Evolutionary conservation across 2,888 invertebrate species (phyloP), one percentile per base, ranked within the genome.

Genomic region (Tricholauxania praeusta): DNA sequence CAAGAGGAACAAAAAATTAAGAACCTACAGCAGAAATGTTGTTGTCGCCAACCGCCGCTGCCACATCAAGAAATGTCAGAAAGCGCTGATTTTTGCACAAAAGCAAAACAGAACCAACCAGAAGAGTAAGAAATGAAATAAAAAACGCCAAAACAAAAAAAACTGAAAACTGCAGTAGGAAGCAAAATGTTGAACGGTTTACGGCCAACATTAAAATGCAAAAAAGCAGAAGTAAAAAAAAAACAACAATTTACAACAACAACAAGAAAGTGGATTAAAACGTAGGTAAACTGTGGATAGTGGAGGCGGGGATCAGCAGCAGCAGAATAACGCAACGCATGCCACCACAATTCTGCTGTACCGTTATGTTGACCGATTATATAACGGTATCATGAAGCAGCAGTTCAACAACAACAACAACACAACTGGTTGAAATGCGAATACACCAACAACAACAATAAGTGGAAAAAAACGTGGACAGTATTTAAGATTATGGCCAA

Each of bases 281-380:
- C 19, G 48, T 12, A 12, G 64, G 17, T 22, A 12, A 17, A 64
- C 12, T 1, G n/a, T 10, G 19, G n/a, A 48, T 14, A 4, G 63
- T 12, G n/a, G 14, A 15, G 47, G 47, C 17, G 47, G 28, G 48
- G 19, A 12, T 32, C 14, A 48, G 19, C 12, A 67, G 15, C 52
- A 22, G 14, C 3, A 70, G 15, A 51, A 63, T 17, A 1, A n/a
- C 15, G 39, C 51, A 62, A 62, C 62, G 52, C 52, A 62, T 70
- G 39, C 62, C 70, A 52, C 39, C 22, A 28, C n/a, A n/a, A n/a
- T 53, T 53, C 17, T 32, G 39, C 60, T 14, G 67, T 71, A 72
- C 76, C 75, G 76, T 76, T 76, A 75, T 75, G 76, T 76, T 76
- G 76, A 75, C 76, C 76, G 76, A 67, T 75, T 72, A 72, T 55